Base-by-base conservation (phyloP, 2,113 vertebrate species). In the Pithys albifrons region DNA sequence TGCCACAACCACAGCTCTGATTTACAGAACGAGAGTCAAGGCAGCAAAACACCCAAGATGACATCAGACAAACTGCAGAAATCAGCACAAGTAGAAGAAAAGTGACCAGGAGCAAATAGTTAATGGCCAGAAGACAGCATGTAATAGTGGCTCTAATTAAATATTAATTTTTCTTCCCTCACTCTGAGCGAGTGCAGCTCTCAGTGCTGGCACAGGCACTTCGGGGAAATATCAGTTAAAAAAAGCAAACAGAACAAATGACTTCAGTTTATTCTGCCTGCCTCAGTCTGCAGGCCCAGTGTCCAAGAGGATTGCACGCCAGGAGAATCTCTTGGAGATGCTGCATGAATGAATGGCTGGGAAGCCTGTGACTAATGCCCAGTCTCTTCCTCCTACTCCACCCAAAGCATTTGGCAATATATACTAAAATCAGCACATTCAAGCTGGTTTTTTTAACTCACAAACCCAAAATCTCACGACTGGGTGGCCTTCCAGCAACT, bases 81-180 rank as follows among this genome's bases (percentile, higher is more conserved):
- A 85, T 71, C 78, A 88, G 41, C 11, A 0, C 9, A 49, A 88
- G 82, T 2, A 61, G 66, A 45, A 81, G 71, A 93, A 84, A 66
- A 95, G 55, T 4, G 4, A 74, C 51, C 79, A 81, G 2, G 10
- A 88, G 67, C 51, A 83, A 95, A 85, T 1, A 45, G 59, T 86
- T 94, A 92, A 92, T 43, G 72, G 78, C 41, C 64, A 93, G 82
- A 15, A 62, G 83, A 49, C 37, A 83, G 83, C 43, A 24, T 8
- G 6, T 14, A 88, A 93, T 15, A 73, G 78, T 7, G 79, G 37
- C 72, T 93, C 62, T 70, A 91, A 95, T 97, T 82, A 96, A 94
- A 96, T 89, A 96, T 89, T 94, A 54, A 94, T 95, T 94, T 93
- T 79, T 89, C 91, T 92, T 93, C 77, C 95, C 92, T 61, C 67